Evolutionary conservation across 2,888 invertebrate species (phyloP).

Genomic region (Pandemis heparana): DNA sequence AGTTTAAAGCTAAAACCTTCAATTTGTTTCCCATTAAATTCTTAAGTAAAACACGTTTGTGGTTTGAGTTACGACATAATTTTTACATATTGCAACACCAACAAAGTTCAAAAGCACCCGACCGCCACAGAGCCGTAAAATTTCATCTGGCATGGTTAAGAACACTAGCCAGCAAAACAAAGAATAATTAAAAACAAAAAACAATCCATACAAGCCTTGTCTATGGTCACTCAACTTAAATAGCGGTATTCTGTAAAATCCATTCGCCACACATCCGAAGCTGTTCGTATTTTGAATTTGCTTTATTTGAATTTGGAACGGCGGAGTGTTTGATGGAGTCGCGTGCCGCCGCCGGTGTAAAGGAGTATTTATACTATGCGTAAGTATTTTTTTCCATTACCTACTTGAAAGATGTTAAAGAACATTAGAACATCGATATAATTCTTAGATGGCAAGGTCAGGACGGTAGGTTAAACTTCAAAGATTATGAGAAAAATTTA

Average conservation of each 20-base stretch:
- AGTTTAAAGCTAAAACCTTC: neutral
- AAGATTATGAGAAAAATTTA: too few species aligned
- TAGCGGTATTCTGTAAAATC: conserved; percentile 65
- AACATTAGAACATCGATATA: neutral
- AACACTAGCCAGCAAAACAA: conserved; percentile 38
- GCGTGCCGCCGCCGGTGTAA: conserved; percentile 64
- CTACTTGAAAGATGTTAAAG: neutral
- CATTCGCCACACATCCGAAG: conserved; percentile 62
- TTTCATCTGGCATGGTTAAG: conserved; percentile 26
- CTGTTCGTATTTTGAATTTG: conserved; percentile 50
- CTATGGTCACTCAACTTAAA: conserved; percentile 45
- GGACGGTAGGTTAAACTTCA: too few species aligned
- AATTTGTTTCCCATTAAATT: neutral
- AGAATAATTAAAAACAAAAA: conserved; percentile 65
- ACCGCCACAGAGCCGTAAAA: conserved; percentile 13
- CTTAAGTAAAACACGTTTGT: neutral
- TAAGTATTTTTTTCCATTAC: conserved; percentile 15
- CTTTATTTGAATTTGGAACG: conserved; percentile 61
- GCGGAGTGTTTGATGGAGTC: conserved; percentile 61
- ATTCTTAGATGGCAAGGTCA: too few species aligned
- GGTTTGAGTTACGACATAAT: neutral
- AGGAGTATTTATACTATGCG: conserved; percentile 38
- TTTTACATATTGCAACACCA: conserved; percentile 21
- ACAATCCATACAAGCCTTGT: conserved; percentile 61
- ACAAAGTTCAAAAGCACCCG: conserved; percentile 18